Evolutionary conservation across 2,888 invertebrate species (phyloP).

Genomic region (Pelosia muscerda): DNA sequence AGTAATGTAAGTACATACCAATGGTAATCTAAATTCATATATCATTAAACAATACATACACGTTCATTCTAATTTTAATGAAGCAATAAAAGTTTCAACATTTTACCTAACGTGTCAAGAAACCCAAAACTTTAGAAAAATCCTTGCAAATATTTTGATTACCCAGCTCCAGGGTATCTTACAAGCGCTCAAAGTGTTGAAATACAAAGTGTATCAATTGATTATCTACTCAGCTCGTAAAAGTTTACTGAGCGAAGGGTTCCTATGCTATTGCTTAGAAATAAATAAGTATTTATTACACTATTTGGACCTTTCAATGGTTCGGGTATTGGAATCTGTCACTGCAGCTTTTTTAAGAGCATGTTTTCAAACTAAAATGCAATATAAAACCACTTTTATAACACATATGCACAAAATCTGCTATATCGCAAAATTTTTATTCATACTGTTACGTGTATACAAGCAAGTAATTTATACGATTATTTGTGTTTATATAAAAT

Average conservation of each 20-base stretch:
- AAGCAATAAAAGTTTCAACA: not conserved
- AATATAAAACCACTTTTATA: not conserved
- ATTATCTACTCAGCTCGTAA: slow-evolving; percentile 48
- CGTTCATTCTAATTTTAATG: not conserved
- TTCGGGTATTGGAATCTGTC: slow-evolving; percentile 24
- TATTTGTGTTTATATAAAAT: no score
- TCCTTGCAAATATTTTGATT: slow-evolving; percentile 18
- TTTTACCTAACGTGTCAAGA: not conserved
- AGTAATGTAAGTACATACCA: no score
- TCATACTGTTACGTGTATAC: no score
- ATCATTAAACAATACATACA: no score
- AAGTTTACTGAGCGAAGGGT: slow-evolving; percentile 47
- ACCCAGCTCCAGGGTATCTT: slow-evolving; percentile 23
- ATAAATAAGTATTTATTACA: slow-evolving; percentile 50
- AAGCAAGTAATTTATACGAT: no score
- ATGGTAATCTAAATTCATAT: no score
- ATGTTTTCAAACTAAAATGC: slow-evolving; percentile 4
- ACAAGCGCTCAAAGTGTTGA: slow-evolving; percentile 35
- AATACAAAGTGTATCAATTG: slow-evolving; percentile 48
- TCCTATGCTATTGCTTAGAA: slow-evolving; percentile 31
- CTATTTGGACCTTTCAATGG: slow-evolving; percentile 41
- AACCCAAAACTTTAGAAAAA: not conserved
- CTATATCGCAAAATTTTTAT: not conserved
- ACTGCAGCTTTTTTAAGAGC: slow-evolving; percentile 24
- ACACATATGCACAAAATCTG: not conserved